A percentile compares a stretch with the other conserved stretches of the same genome.
Conservation (phyloP, 2,797 vertebrate genomes). For the Anniella stebbinsi region DNA sequence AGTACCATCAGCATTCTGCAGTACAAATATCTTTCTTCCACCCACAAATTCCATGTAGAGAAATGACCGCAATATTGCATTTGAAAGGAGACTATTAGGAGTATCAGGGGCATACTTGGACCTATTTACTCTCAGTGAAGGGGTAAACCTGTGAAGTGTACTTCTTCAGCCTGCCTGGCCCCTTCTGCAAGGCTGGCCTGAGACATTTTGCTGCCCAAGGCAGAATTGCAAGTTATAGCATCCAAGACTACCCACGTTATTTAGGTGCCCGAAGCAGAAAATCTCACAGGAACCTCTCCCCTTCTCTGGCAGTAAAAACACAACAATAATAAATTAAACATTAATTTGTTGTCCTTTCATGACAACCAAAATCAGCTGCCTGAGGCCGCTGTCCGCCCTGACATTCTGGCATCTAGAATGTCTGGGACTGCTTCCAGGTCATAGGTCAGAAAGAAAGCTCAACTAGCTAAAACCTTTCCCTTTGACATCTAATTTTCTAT, state of each 20-base stretch:
- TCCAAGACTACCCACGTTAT: too few species aligned
- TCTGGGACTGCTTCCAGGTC: neutral
- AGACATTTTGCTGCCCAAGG: too few species aligned
- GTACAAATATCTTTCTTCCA: neutral
- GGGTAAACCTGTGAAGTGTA: neutral
- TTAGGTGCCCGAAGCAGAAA: too few species aligned
- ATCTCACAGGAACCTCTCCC: too few species aligned
- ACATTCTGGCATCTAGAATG: neutral
- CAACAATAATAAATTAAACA: too few species aligned
- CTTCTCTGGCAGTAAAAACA: too few species aligned
- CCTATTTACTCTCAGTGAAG: neutral
- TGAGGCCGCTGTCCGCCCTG: too few species aligned
- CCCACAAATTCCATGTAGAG: neutral
- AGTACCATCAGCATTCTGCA: neutral
- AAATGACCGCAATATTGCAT: neutral
- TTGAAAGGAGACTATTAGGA: neutral
- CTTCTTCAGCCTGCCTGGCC: too few species aligned
- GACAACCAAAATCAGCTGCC: too few species aligned
- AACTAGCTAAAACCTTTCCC: neutral
- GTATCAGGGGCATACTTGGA: neutral
- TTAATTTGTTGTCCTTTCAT: too few species aligned
- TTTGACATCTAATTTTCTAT: neutral
- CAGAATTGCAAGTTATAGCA: too few species aligned
- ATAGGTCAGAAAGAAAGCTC: neutral
- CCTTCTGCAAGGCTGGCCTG: neutral